Evolutionary conservation across 2,113 vertebrate genomes (phyloP).

Genomic region (Delphinus delphis): DNA sequence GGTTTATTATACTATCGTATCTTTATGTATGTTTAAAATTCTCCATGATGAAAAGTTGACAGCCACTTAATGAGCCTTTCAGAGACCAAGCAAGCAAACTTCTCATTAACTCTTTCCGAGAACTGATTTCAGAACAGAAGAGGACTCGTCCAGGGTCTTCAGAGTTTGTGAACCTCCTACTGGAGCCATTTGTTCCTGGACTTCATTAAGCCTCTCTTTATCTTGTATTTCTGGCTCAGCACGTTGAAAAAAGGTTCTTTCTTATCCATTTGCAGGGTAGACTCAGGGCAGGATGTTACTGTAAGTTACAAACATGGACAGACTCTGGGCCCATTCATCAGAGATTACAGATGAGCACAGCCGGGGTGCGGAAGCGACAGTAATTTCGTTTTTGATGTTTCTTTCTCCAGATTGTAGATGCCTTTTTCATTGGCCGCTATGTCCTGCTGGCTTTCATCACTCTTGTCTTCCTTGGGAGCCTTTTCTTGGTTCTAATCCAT

Average conservation of each 20-base stretch:
- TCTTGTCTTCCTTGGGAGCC: slow-evolving; percentile 83
- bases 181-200: neutral
- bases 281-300: neutral
- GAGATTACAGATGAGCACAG: neutral
- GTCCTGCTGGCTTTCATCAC: slow-evolving; percentile 86
- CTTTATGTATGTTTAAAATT: slow-evolving; percentile 12
- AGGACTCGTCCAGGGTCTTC: neutral
- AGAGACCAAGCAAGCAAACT: neutral
- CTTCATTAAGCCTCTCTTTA: neutral
- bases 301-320: neutral
- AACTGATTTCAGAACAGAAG: neutral
- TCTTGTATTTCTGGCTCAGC: neutral
- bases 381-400: neutral
- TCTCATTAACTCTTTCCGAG: neutral
- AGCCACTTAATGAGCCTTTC: neutral
- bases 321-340: neutral
- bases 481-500: slow-evolving; percentile 90
- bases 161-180: neutral
- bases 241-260: neutral
- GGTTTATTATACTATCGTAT: neutral
- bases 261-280: neutral
- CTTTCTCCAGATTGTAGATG: slow-evolving; percentile 88
- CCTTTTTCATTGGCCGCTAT: slow-evolving; percentile 92
- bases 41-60: neutral
- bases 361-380: neutral